These are phyloP conservation scores for Spermophilus dauricus DNA, from an alignment of 2,113 vertebrate genomes.

Conservation along the genomic window DNA sequence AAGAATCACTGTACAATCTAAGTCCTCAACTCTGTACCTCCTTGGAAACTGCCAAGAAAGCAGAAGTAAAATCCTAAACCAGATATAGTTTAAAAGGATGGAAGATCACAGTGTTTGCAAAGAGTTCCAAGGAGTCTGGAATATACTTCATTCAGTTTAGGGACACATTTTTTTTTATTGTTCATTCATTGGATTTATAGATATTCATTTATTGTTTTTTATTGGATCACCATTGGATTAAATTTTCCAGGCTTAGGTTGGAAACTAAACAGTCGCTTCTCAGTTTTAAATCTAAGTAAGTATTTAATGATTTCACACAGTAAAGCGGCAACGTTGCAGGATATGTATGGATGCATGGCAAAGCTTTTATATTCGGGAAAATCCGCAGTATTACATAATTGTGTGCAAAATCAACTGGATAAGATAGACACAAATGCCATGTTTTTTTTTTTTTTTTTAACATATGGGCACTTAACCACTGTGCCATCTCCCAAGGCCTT, in stretches of 20 bases:
- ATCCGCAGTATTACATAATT: neutral
- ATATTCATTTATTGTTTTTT: neutral
- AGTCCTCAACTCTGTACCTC: too few relatives aligned
- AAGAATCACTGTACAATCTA: neutral
- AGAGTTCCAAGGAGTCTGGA: neutral
- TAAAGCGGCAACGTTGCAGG: neutral
- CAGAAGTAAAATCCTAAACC: too few relatives aligned
- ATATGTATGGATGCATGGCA: neutral
- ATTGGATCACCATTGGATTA: neutral
- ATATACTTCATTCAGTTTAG: neutral
- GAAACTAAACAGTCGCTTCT: neutral
- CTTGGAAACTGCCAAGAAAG: too few relatives aligned
- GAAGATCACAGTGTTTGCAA: neutral
- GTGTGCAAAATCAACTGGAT: neutral
- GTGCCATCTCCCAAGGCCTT: too few relatives aligned
- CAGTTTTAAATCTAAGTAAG: neutral
- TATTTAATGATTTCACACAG: neutral
- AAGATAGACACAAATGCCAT: neutral
- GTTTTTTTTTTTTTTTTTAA: too few relatives aligned
- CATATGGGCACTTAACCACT: too few relatives aligned
- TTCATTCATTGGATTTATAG: too few relatives aligned
- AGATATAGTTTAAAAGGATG: too few relatives aligned
- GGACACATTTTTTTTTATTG: neutral
- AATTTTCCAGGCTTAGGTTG: neutral
- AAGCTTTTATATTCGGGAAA: neutral